phyloP scores from a whole-genome alignment of 2,797 vertebrate species.

The Rallus crepitans region DNA sequence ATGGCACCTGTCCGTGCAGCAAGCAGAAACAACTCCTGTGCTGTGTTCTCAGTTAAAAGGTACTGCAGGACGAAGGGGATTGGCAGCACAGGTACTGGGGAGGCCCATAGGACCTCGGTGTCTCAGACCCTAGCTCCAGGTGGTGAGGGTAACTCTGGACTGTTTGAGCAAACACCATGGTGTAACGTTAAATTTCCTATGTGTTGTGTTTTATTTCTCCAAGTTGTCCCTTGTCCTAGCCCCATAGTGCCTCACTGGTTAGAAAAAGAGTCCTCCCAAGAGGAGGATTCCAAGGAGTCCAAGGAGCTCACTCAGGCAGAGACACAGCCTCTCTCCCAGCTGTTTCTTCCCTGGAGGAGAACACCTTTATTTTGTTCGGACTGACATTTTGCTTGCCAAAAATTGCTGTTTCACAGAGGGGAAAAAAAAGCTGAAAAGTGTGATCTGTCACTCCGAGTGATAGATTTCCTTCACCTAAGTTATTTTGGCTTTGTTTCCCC shows the following conservation, averaged over 20 bases:
- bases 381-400: neutral
- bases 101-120: accelerated
- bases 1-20: neutral
- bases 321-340: neutral
- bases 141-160: neutral
- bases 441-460: neutral
- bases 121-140: neutral
- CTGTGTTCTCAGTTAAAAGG: neutral
- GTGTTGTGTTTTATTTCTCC: neutral
- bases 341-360: neutral
- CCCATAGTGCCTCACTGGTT: neutral
- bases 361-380: neutral
- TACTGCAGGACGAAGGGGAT: neutral
- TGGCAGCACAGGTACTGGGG: accelerated
- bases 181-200: neutral
- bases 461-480: neutral
- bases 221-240: neutral
- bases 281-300: neutral
- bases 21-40: neutral
- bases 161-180: neutral
- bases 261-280: neutral
- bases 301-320: neutral
- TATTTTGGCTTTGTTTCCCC: neutral
- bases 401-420: neutral
- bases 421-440: neutral